phyloP scores from a whole-genome alignment of 2,888 invertebrate genomes.

The Theretra japonica region DNA sequence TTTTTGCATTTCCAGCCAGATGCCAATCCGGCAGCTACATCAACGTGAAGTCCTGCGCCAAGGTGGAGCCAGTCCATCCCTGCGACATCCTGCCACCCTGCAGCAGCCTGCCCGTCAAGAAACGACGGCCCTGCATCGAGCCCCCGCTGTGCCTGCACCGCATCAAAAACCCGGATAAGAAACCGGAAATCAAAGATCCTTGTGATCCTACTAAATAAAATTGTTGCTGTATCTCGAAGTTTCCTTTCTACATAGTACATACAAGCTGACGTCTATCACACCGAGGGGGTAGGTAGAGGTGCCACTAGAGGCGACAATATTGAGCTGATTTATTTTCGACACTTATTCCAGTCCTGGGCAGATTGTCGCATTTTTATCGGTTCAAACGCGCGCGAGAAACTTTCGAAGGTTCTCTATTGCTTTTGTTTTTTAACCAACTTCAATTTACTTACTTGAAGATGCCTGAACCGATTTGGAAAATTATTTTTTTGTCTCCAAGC shows the following conservation, averaged over 20 bases:
- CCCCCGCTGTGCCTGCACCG: constrained; percentile 41
- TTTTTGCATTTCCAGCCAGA: constrained; percentile 43
- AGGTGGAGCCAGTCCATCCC: constrained; percentile 40
- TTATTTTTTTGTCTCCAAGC: too few species aligned
- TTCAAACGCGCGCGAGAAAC: too few species aligned
- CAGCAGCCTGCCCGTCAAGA: constrained; percentile 35
- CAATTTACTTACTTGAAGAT: too few species aligned
- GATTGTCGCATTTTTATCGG: too few species aligned
- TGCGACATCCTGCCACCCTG: constrained; percentile 45
- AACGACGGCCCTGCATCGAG: constrained; percentile 38
- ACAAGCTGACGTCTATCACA: too few species aligned
- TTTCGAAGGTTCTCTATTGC: too few species aligned
- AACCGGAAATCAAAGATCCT: constrained; percentile 33
- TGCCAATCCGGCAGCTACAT: constrained; percentile 41
- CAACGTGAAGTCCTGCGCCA: constrained; percentile 39
- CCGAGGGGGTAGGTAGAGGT: too few species aligned
- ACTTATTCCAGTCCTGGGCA: neutral
- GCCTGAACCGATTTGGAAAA: too few species aligned
- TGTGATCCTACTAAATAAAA: constrained; percentile 41
- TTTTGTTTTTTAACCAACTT: too few species aligned
- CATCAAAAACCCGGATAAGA: constrained; percentile 47
- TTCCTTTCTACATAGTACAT: too few species aligned
- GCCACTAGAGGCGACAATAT: too few species aligned
- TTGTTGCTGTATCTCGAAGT: neutral
- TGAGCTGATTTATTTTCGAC: too few species aligned